These are phyloP conservation scores for Philereme vetulata DNA, from an alignment of 2,888 invertebrate genomes.

Conservation along the genomic window DNA sequence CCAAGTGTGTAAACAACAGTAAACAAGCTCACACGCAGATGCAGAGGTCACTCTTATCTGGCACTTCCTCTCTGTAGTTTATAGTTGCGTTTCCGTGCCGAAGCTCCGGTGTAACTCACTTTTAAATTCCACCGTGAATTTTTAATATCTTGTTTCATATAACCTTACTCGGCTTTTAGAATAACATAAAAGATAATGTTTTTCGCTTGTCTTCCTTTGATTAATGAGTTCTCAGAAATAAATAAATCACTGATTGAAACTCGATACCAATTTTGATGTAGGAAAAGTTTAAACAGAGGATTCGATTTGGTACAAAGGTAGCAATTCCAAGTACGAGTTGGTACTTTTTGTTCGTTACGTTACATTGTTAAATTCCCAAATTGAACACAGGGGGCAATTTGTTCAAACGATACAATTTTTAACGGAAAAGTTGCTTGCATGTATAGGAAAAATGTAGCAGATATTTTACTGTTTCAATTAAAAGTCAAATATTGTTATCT, in stretches of 20 bases:
- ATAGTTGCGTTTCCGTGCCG: constrained; percentile 44
- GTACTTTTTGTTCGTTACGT: constrained; percentile 30
- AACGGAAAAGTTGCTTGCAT: constrained; percentile 17
- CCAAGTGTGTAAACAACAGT: constrained; percentile 12
- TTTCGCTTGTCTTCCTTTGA: too few species aligned
- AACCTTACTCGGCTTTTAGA: too few species aligned
- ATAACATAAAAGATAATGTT: too few species aligned
- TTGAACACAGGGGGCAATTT: constrained; percentile 25
- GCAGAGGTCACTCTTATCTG: constrained; percentile 44
- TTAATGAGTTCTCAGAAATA: too few species aligned
- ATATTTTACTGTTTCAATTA: background rate
- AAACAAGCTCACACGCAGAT: constrained; percentile 42
- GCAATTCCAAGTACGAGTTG: background rate
- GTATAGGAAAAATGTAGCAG: constrained; percentile 1
- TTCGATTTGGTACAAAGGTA: constrained; percentile 15
- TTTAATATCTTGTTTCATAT: constrained; percentile 1
- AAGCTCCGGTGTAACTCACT: constrained; percentile 4
- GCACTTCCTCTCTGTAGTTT: constrained; percentile 46
- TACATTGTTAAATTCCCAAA: constrained; percentile 23
- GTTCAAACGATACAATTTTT: constrained; percentile 22
- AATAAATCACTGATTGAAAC: too few species aligned
- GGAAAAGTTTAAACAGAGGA: background rate
- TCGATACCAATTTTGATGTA: too few species aligned
- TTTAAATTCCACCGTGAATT: constrained; percentile 16
- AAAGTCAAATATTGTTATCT: background rate